Percentiles rank a stretch among this genome's conserved stretches.
phyloP scores from a whole-genome alignment of 2,797 vertebrate species.

The Malacoctenus gilli region DNA sequence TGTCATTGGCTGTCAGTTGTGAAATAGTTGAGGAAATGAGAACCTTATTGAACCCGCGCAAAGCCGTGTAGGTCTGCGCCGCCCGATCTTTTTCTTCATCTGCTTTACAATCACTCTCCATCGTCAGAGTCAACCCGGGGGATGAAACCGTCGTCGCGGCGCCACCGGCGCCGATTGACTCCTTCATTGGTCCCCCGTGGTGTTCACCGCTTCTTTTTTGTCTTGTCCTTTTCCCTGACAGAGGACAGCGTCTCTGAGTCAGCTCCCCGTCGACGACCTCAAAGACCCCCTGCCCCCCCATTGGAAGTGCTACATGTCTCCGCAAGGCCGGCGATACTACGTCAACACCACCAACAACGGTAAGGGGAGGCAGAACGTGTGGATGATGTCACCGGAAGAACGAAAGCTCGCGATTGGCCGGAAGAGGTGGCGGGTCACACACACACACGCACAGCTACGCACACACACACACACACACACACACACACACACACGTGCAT shows the following conservation, averaged over 20 bases:
- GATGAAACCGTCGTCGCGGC: slow-evolving; percentile 6
- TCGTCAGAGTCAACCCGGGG: slow-evolving; percentile 5
- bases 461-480: too few relatives aligned
- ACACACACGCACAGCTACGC: too few relatives aligned
- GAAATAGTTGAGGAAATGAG: slow-evolving; percentile 68
- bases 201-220: slow-evolving; percentile 19
- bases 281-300: slow-evolving; percentile 86
- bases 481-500: too few relatives aligned
- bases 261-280: slow-evolving; percentile 87
- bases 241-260: slow-evolving; percentile 88
- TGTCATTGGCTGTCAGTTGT: slow-evolving; percentile 58
- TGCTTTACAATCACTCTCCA: slow-evolving; percentile 14
- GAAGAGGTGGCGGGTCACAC: too few relatives aligned
- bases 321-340: slow-evolving; percentile 93
- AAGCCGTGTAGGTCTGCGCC: background rate
- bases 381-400: too few relatives aligned
- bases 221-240: slow-evolving; percentile 78
- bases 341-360: slow-evolving; percentile 95
- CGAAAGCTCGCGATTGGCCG: too few relatives aligned
- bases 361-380: slow-evolving; percentile 69
- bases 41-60: slow-evolving; percentile 29
- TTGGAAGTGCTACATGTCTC: slow-evolving; percentile 96
- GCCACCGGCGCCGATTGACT: too few relatives aligned
- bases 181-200: slow-evolving; percentile 16
- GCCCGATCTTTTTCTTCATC: slow-evolving; percentile 4